These are phyloP conservation scores for Alectura lathami DNA, from an alignment of 2,113 vertebrate genomes.

Conservation along the genomic window DNA sequence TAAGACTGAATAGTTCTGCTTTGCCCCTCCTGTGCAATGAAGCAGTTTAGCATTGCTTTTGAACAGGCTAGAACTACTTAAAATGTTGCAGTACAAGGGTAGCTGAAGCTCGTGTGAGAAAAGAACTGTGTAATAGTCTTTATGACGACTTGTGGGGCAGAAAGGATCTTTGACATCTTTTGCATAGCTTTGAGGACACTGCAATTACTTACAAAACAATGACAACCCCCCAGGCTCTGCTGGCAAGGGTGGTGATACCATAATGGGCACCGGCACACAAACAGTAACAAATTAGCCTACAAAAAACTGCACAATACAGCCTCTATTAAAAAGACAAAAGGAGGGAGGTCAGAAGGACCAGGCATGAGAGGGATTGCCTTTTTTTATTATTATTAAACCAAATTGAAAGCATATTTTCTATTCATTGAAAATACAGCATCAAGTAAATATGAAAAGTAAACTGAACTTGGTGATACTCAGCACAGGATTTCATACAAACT, in stretches of 20 bases:
- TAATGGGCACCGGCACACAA: not conserved
- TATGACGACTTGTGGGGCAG: not conserved
- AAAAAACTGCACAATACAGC: not conserved
- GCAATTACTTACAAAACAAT: not conserved
- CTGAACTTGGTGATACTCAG: not conserved
- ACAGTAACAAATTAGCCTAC: not conserved
- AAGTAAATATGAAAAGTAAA: not conserved
- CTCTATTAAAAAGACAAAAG: not conserved
- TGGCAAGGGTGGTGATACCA: not conserved
- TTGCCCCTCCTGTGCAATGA: not conserved
- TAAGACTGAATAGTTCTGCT: not conserved
- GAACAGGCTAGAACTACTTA: not conserved
- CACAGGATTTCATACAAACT: not conserved
- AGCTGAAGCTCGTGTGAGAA: constrained; percentile 9
- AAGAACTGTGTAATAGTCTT: not conserved
- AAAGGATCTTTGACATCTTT: constrained; percentile 1
- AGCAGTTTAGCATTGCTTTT: not conserved
- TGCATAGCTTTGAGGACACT: not conserved
- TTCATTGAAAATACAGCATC: not conserved
- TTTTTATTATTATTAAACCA: not conserved
- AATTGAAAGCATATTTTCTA: not conserved
- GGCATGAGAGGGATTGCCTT: not conserved
- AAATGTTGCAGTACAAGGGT: not conserved
- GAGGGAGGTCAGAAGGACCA: not conserved
- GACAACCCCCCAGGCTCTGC: not conserved